Conservation (phyloP, 2,113 vertebrate genomes). For the Numenius arquata region DNA sequence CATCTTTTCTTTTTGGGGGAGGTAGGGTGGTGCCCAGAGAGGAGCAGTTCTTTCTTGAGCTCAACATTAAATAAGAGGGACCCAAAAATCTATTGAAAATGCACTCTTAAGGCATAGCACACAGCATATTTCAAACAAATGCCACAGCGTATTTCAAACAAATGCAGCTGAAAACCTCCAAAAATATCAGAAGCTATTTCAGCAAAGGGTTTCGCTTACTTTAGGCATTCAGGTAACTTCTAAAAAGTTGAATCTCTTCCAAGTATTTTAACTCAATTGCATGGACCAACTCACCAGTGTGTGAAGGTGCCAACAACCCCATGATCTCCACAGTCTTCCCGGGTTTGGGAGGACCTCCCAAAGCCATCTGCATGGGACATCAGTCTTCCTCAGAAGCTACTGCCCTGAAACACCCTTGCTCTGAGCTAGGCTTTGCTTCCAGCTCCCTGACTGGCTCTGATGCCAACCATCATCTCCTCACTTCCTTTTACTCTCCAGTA, state of each 20-base stretch:
- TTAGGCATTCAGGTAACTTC: not conserved
- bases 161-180: not conserved
- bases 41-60: not conserved
- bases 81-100: not conserved
- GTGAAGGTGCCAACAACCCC: not conserved
- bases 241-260: not conserved
- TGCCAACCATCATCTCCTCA: not conserved
- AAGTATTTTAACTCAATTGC: not conserved
- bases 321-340: not conserved
- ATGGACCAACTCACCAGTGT: not conserved
- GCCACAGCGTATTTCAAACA: not conserved
- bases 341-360: not conserved
- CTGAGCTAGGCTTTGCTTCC: not conserved
- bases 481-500: not conserved
- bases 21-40: fast-evolving
- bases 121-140: not conserved
- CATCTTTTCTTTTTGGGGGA: not conserved
- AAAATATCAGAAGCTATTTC: not conserved
- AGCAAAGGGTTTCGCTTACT: not conserved
- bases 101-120: not conserved
- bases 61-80: not conserved
- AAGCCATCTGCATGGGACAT: not conserved
- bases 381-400: not conserved
- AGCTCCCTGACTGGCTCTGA: not conserved
- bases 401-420: not conserved